Evolutionary conservation across 1,140 invertebrate genomes (phyloP).

Genomic region (Triops cancriformis): DNA sequence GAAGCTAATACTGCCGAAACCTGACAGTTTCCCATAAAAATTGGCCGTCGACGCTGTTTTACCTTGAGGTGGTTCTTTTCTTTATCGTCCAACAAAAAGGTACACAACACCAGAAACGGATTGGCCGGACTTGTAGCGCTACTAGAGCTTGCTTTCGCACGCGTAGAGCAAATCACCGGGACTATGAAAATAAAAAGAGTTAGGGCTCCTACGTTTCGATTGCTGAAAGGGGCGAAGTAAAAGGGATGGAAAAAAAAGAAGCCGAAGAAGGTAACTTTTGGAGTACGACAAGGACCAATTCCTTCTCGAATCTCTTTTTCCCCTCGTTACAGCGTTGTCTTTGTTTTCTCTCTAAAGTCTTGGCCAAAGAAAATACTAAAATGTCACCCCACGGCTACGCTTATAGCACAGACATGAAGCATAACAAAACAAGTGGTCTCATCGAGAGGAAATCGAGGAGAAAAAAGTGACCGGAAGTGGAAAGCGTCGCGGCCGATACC

Average conservation of each 20-base stretch:
- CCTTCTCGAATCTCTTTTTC: too few species aligned
- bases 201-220: too few species aligned
- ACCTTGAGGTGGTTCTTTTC: neutral
- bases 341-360: too few species aligned
- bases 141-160: neutral
- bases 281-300: too few species aligned
- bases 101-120: neutral
- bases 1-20: neutral
- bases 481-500: neutral
- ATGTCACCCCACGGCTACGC: too few species aligned
- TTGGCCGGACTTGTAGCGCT: neutral
- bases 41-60: neutral
- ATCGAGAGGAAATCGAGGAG: neutral
- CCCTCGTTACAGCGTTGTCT: too few species aligned
- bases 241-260: too few species aligned
- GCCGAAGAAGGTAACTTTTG: too few species aligned
- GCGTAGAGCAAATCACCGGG: neutral
- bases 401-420: neutral
- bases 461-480: neutral
- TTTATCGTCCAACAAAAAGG: neutral
- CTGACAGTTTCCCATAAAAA: neutral
- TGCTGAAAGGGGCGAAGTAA: too few species aligned
- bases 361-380: too few species aligned
- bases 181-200: too few species aligned
- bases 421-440: neutral